Evolutionary conservation across 2,113 vertebrate species (phyloP).

Genomic region (Salvator merianae): DNA sequence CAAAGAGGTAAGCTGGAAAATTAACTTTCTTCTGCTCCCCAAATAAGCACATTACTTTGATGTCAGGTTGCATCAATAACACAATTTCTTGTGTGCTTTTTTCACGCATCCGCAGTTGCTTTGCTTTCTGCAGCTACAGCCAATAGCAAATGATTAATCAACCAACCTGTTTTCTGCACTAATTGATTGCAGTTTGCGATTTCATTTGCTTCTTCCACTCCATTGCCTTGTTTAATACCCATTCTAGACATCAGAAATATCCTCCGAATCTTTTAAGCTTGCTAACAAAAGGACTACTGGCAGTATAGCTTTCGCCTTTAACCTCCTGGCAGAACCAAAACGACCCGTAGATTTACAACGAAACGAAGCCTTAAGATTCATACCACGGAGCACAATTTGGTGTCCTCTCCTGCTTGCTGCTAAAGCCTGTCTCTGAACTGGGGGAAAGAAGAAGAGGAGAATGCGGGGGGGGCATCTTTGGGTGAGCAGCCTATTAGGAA

Average conservation of each 20-base stretch:
- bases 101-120: slow-evolving; percentile 22
- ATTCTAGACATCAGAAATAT: slow-evolving; percentile 17
- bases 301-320: neutral
- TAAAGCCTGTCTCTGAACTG: slow-evolving; percentile 21
- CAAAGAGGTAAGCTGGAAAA: slow-evolving; percentile 47
- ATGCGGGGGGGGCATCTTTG: slow-evolving; percentile 11
- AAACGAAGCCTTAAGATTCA: neutral
- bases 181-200: slow-evolving; percentile 30
- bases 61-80: slow-evolving; percentile 55
- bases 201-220: neutral
- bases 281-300: neutral
- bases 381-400: slow-evolving; percentile 37
- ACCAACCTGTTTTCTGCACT: slow-evolving; percentile 28
- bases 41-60: slow-evolving; percentile 50
- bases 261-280: slow-evolving; percentile 13
- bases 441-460: slow-evolving; percentile 54
- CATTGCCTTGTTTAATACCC: neutral
- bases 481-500: too few species aligned
- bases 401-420: slow-evolving; percentile 54
- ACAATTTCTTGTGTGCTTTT: neutral
- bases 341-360: neutral
- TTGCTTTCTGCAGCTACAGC: slow-evolving; percentile 46
- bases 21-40: slow-evolving; percentile 47
- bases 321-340: neutral
- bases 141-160: slow-evolving; percentile 53